Base-by-base conservation (phyloP, 2,797 vertebrate species). In the Melanotaenia pygmaea region DNA sequence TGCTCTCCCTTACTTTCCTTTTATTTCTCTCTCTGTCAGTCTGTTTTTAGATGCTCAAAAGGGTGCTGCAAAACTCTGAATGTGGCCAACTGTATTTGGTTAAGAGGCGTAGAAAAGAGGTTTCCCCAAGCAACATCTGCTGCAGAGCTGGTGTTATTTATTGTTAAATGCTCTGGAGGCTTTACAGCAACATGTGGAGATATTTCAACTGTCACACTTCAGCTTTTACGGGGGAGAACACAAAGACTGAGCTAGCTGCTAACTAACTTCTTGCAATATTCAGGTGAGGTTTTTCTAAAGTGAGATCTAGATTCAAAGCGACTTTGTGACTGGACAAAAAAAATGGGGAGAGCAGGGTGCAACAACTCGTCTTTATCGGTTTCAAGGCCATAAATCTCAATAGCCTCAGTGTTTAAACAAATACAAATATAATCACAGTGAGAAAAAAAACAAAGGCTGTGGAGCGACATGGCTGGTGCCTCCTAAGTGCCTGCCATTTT, bases 351-450 rank as follows among this genome's bases (percentile, higher is more conserved):
- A 32, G 26, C 66, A 67, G 71, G 61, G 71, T 28, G 66, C 81
- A 86, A 76, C 89, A 86, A 91, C 83, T 92, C 87, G 88, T 86
- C 89, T 91, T 90, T 84, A 93, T 90, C 79, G 80, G 76, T 86
- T 90, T 91, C 77, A 84, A 91, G 88, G 86, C 83, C 73, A 84
- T 91, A 89, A 93, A 90, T 93, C 84, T 85, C 77, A 5, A 45
- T 24, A 53, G 83, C 76, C 79, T 88, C 84, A 82, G 83, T 74
- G 86, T 88, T 93, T 91, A 93, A 92, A 88, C 89, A 94, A 94
- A 93, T 89, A 92, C 88, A 91, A 93, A 93, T 93, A 93, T 84
- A 84, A 94, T 94, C 88, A 89, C 86, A 89, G 83, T 83, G 89
- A 89, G 88, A 90, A 67, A 81, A 72, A 91, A 91, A 92, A 89